Conservation (phyloP, 2,113 vertebrate genomes). For the Erythrocercus mccallii region DNA sequence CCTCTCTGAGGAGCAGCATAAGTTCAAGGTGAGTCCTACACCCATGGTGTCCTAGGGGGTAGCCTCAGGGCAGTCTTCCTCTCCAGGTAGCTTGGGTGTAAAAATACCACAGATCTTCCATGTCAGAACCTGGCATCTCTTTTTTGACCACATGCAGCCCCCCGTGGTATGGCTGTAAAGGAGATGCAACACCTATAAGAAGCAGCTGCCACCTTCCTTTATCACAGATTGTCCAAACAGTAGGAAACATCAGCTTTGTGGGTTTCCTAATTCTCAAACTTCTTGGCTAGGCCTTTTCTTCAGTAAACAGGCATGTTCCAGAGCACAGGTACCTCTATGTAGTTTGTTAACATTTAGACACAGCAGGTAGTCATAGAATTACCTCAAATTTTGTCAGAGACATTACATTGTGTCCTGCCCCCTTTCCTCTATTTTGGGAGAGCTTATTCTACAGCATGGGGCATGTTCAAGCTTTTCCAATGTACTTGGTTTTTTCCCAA, state of each 20-base stretch:
- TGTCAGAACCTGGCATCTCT: background rate
- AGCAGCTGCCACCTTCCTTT: background rate
- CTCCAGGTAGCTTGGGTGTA: background rate
- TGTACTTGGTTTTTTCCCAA: background rate
- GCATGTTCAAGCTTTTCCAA: background rate
- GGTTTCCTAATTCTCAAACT: background rate
- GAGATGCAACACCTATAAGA: background rate
- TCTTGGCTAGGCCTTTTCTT: background rate
- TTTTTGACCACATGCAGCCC: background rate
- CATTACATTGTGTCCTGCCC: background rate
- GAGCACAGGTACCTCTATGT: background rate
- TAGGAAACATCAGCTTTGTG: background rate
- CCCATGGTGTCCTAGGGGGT: rapidly evolving
- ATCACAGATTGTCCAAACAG: background rate
- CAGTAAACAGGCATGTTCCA: background rate
- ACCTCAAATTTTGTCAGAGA: background rate
- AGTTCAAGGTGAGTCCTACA: background rate
- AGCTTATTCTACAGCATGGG: background rate
- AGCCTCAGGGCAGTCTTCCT: background rate
- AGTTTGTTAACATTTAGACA: background rate
- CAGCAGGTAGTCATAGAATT: background rate
- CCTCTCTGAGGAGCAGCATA: background rate
- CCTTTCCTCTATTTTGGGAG: background rate
- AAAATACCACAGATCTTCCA: background rate
- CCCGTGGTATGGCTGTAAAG: rapidly evolving